phyloP scores from a whole-genome alignment of 2,888 invertebrate genomes.

The Orchesellides sinensis region DNA sequence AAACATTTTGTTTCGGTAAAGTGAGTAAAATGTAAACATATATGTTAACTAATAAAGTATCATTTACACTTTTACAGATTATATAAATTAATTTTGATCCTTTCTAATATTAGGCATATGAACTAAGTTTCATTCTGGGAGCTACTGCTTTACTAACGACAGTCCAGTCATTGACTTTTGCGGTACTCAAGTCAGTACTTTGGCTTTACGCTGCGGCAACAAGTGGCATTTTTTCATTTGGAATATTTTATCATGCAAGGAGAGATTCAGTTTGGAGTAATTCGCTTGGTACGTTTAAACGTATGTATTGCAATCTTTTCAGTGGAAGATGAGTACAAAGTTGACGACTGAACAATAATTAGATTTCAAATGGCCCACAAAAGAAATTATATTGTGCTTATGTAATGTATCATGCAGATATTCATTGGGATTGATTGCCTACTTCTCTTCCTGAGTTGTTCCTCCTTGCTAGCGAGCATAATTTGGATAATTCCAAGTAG shows the following conservation, averaged over 20 bases:
- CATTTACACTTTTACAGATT: too few relatives aligned
- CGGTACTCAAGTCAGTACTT: background rate
- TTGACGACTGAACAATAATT: too few relatives aligned
- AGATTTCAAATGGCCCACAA: background rate
- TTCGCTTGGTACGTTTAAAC: too few relatives aligned
- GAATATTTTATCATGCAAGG: too few relatives aligned
- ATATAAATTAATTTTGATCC: too few relatives aligned
- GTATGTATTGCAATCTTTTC: too few relatives aligned
- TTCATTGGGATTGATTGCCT: constrained; percentile 5
- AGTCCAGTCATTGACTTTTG: background rate
- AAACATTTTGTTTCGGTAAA: too few relatives aligned
- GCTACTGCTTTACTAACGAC: background rate
- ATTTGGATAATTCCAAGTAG: background rate
- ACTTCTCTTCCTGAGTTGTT: background rate
- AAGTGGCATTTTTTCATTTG: background rate
- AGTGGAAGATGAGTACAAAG: too few relatives aligned
- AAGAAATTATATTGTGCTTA: background rate
- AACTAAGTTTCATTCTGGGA: background rate
- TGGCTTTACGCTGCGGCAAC: background rate
- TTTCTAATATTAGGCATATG: constrained; percentile 3
- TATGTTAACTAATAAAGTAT: too few relatives aligned
- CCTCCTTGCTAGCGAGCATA: background rate
- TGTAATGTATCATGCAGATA: background rate
- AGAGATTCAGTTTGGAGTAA: too few relatives aligned
- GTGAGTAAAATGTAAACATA: too few relatives aligned